Evolutionary conservation across 2,113 vertebrate species (phyloP).

Genomic region (Sander lucioperca): DNA sequence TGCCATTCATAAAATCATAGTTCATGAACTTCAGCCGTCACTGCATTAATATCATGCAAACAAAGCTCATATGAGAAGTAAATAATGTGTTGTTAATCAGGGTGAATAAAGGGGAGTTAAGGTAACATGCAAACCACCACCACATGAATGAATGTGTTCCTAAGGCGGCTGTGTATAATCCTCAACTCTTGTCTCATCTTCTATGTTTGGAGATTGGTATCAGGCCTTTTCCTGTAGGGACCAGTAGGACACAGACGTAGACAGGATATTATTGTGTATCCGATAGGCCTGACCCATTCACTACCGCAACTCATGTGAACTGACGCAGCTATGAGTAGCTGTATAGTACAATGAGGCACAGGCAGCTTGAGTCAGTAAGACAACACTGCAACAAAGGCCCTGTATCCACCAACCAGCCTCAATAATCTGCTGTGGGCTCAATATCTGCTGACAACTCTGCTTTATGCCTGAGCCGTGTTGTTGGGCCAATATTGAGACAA

Average conservation of each 20-base stretch:
- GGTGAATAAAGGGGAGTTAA: neutral
- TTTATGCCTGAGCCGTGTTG: constrained; percentile 46
- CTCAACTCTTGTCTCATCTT: constrained; percentile 54
- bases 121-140: constrained; percentile 18
- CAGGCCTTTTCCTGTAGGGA: constrained; percentile 73
- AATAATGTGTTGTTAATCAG: constrained; percentile 9
- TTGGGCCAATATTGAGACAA: constrained; percentile 53
- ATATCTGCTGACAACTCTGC: constrained; percentile 80
- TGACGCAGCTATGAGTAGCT: constrained; percentile 63
- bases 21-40: neutral
- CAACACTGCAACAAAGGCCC: constrained; percentile 78
- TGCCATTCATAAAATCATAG: constrained; percentile 3
- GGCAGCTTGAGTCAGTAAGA: constrained; percentile 73
- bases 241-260: constrained; percentile 47
- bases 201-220: constrained; percentile 78
- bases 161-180: constrained; percentile 48
- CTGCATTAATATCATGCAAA: constrained; percentile 10
- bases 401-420: constrained; percentile 73
- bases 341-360: constrained; percentile 70
- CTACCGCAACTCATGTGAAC: constrained; percentile 76
- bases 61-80: neutral
- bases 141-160: constrained; percentile 22
- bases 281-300: constrained; percentile 68
- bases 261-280: constrained; percentile 77
- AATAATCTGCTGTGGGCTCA: constrained; percentile 79